phyloP scores from a whole-genome alignment of 2,113 vertebrate genomes.

The Guaruba guarouba region DNA sequence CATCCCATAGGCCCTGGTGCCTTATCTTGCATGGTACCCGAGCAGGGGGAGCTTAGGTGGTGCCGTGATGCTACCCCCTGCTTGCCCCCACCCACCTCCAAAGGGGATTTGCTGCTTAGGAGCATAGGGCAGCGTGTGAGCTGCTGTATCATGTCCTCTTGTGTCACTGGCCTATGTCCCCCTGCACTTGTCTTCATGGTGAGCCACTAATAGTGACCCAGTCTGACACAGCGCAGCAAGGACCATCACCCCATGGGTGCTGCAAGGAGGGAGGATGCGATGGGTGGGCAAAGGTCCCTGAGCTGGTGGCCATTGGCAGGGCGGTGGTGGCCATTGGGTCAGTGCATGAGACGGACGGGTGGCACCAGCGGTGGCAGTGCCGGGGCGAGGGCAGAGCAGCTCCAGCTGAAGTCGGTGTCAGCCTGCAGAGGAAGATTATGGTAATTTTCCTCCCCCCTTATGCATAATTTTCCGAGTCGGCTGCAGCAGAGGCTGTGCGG shows the following conservation, averaged over 20 bases:
- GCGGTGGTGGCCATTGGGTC: accelerated
- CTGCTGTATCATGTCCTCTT: accelerated
- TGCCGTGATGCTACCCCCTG: accelerated
- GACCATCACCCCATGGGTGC: neutral
- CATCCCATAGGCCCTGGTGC: neutral
- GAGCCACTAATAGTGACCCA: accelerated
- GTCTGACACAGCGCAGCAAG: accelerated
- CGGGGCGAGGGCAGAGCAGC: neutral
- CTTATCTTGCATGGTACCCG: accelerated
- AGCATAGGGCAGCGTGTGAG: neutral
- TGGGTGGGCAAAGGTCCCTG: neutral
- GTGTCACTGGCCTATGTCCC: neutral
- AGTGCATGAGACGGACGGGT: accelerated
- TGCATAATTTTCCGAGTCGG: constrained; percentile 26
- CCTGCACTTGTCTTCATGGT: neutral
- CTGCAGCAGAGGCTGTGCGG: constrained; percentile 53
- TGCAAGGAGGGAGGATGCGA: neutral
- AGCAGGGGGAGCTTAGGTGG: neutral
- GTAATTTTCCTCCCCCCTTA: neutral
- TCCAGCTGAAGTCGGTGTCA: neutral
- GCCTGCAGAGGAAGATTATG: constrained; percentile 36
- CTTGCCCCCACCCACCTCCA: neutral
- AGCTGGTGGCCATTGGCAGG: accelerated
- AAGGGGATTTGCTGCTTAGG: neutral
- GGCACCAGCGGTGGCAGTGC: accelerated